These are phyloP conservation scores for Blera fallax DNA, from an alignment of 2,888 invertebrate genomes.

Conservation along the genomic window DNA sequence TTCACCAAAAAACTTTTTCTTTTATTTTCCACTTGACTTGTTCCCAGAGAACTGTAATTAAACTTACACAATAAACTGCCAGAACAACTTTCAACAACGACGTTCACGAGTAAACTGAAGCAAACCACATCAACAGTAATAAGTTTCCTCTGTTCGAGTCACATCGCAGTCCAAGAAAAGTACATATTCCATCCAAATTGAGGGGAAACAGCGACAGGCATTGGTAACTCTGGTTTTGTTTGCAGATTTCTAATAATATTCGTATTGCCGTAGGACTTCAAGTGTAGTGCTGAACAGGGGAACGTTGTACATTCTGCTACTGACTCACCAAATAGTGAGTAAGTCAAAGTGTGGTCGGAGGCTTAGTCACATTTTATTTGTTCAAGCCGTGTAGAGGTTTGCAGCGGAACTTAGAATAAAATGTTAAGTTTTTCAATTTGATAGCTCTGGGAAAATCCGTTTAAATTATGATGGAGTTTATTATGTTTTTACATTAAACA, in stretches of 20 bases:
- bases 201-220: background rate
- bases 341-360: background rate
- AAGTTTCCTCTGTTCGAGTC: background rate
- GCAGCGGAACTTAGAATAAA: too few relatives aligned
- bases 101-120: constrained; percentile 56
- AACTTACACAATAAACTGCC: constrained; percentile 44
- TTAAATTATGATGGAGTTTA: too few relatives aligned
- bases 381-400: background rate
- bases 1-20: constrained; percentile 5
- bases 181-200: too few relatives aligned
- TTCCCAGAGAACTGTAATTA: background rate
- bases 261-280: background rate
- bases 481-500: too few relatives aligned
- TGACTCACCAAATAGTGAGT: background rate
- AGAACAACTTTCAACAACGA: background rate
- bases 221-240: background rate
- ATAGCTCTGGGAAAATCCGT: too few relatives aligned
- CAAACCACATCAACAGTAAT: background rate
- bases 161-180: background rate
- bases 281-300: background rate
- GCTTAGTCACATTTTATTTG: background rate
- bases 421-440: too few relatives aligned
- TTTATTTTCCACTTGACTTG: constrained; percentile 8
- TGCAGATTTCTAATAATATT: background rate
- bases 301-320: background rate